Evolutionary conservation across 2,797 vertebrate species (phyloP).

Genomic region (Enteromius viviparus): DNA sequence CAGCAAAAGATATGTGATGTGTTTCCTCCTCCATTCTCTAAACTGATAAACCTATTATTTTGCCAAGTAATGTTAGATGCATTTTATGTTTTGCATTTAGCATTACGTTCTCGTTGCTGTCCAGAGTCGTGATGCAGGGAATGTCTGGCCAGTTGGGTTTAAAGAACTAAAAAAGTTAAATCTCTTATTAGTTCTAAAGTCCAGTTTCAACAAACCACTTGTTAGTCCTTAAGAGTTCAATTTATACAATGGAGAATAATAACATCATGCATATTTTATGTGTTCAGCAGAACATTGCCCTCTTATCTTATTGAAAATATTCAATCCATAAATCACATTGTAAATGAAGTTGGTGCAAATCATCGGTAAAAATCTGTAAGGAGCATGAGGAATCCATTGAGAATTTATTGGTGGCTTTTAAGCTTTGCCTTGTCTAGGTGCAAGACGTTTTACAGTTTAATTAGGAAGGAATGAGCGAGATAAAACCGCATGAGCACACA

Average conservation of each 20-base stretch:
- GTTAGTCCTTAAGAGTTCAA: neutral
- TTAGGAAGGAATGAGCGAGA: conserved; percentile 17
- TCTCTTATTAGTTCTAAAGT: neutral
- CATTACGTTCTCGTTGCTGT: neutral
- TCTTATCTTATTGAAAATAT: conserved; percentile 4
- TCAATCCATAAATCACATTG: conserved; percentile 2
- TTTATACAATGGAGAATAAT: conserved; percentile 11
- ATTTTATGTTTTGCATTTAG: neutral
- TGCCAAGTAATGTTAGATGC: neutral
- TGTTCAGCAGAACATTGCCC: neutral
- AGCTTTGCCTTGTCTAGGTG: conserved; percentile 32
- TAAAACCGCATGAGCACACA: conserved; percentile 9
- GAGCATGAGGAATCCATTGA: conserved; percentile 33
- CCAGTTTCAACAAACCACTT: neutral
- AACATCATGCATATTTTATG: conserved; percentile 5
- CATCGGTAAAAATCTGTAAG: conserved; percentile 45
- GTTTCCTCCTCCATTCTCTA: no score
- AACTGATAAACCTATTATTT: neutral
- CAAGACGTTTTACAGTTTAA: conserved; percentile 34
- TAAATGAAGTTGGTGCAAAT: conserved; percentile 39
- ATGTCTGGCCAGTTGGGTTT: neutral
- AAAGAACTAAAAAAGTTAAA: neutral
- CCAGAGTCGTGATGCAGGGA: neutral
- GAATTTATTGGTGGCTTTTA: conserved; percentile 44
- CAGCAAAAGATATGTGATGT: neutral